phyloP scores from a whole-genome alignment of 2,888 invertebrate species.

The Leptarthrus brevirostris region DNA sequence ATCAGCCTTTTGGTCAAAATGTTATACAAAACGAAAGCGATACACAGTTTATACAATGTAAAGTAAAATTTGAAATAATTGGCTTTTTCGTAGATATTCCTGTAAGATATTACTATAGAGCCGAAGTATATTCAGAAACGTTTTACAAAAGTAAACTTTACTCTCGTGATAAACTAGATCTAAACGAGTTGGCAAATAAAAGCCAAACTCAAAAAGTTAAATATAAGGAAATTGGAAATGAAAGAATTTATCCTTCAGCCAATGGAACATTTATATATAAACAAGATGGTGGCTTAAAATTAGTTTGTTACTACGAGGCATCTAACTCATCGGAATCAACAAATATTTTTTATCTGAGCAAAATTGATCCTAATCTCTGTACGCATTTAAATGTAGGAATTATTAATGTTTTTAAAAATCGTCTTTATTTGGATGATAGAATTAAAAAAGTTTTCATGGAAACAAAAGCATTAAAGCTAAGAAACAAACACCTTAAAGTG shows the following conservation, averaged over 20 bases:
- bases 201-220: background rate
- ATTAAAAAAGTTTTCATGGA: conserved; percentile 63
- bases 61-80: background rate
- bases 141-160: conserved; percentile 17
- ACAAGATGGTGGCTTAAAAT: conserved; percentile 39
- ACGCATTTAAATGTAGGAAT: conserved; percentile 87
- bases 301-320: conserved; percentile 80
- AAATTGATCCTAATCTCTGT: conserved; percentile 79
- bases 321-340: conserved; percentile 63
- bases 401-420: conserved; percentile 73
- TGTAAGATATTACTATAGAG: conserved; percentile 58
- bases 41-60: background rate
- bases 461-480: conserved; percentile 68
- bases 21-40: too few species aligned
- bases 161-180: conserved; percentile 27
- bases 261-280: conserved; percentile 55
- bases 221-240: conserved; percentile 54
- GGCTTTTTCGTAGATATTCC: conserved; percentile 58
- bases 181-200: background rate
- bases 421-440: conserved; percentile 69
- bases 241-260: conserved; percentile 56
- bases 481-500: conserved; percentile 78
- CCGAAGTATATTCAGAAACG: conserved; percentile 56
- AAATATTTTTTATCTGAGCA: conserved; percentile 68
- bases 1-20: too few species aligned